Percentiles rank a stretch among this genome's conserved stretches.
Conservation (phyloP, 2,888 invertebrate species). For the Automeris io region DNA sequence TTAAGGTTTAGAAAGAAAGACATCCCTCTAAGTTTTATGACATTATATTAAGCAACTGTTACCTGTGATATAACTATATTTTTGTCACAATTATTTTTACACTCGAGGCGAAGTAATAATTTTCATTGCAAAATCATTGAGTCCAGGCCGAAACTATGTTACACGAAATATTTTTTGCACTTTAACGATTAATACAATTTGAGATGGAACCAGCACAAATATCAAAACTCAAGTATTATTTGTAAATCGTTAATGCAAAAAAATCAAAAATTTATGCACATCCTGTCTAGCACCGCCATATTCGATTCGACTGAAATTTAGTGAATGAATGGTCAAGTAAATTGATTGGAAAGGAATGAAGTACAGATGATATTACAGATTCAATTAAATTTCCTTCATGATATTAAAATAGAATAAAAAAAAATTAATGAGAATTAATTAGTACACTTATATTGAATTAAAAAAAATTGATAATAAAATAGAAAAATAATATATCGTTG, state of each 20-base stretch:
- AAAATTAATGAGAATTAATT: too few species aligned
- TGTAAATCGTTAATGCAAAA: constrained; percentile 57
- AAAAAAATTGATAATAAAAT: too few species aligned
- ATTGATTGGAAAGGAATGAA: too few species aligned
- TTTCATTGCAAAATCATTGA: constrained; percentile 64
- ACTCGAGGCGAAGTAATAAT: constrained; percentile 70
- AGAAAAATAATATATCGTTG: too few species aligned
- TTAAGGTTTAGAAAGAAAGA: constrained; percentile 14
- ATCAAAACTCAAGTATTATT: constrained; percentile 31
- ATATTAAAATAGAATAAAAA: too few species aligned
- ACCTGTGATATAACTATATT: constrained; percentile 64
- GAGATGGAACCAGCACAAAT: constrained; percentile 28
- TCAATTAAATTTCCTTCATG: too few species aligned
- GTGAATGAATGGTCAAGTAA: constrained; percentile 17
- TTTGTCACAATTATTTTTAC: constrained; percentile 76
- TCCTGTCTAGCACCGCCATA: constrained; percentile 74
- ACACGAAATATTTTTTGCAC: constrained; percentile 28
- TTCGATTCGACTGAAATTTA: constrained; percentile 51
- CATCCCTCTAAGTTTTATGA: constrained; percentile 12
- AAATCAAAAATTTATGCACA: constrained; percentile 65
- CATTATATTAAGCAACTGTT: constrained; percentile 44
- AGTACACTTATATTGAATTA: too few species aligned
- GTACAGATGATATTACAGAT: too few species aligned
- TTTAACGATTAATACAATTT: constrained; percentile 27
- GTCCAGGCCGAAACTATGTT: constrained; percentile 33